Base-by-base conservation (phyloP, 1,140 invertebrate genomes). In the Lineus longissimus region DNA sequence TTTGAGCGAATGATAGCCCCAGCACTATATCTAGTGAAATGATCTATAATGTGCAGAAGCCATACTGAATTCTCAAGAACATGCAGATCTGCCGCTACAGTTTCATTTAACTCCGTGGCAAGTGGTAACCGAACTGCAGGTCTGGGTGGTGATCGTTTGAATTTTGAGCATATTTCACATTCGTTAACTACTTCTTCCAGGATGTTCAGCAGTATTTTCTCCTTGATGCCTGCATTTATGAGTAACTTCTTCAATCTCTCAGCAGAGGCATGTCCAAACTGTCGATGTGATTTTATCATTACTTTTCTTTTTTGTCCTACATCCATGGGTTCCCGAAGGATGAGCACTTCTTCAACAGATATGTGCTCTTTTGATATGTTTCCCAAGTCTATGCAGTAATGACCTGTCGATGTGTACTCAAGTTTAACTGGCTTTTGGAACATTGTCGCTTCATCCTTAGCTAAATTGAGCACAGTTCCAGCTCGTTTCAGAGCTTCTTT, bases 51-150 rank as follows among this genome's bases (percentile, higher is more conserved):
- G n/a, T n/a, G n/a, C n/a, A n/a, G n/a, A n/a, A n/a, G n/a, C n/a
- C n/a, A n/a, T n/a, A n/a, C n/a, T n/a, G n/a, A n/a, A n/a, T n/a
- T n/a, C n/a, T n/a, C n/a, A n/a, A n/a, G n/a, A n/a, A n/a, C n/a
- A n/a, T 65, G 55, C 4, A 67, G 19, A 54, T 69, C 68, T 17
- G 67, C 62, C 29, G 62, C 68, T 30, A 70, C 68, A 47, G 63
- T 65, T 47, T 68, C 59, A 63, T 68, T 70, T 33, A 54, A 70
- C n/a, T 65, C 68, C 19, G 11, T 63, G 25, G 63, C 68, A 29
- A 68, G 43, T 29, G 61, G 68, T 7, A 70, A 29, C 23, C 62
- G 19, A 41, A 67, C 65, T n/a, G 59, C 65, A 27, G 65, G 68
- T 61, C 40, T 67, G 23, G 68, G 29, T 17, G 2, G n/a, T 7